Base-by-base conservation (phyloP, 2,797 vertebrate species). In the Champsocephalus esox region DNA sequence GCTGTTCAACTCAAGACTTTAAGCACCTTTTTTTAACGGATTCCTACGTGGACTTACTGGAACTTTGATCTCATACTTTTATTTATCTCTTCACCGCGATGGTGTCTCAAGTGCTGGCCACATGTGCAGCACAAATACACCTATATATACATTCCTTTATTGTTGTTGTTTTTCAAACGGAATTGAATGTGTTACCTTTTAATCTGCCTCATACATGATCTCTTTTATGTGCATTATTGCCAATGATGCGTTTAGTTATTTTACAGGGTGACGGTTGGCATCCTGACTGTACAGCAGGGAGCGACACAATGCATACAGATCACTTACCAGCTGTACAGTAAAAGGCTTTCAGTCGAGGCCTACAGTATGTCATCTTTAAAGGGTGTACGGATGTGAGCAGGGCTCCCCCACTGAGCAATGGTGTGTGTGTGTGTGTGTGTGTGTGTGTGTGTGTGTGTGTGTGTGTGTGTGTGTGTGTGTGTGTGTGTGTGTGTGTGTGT, bases 351-450 rank as follows among this genome's bases (percentile, higher is more conserved):
- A 81, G 72, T 75, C 76, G 61, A 70, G 60, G 79, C 62, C 61
- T 61, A 62, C 24, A 56, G 13, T 49, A 48, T 80, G 43, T 74
- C 48, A 75, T 82, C 73, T 69, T 65, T 75, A 70, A 76, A 73
- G 70, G 60, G 71, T 91, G 80, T 89, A 75, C 81, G 87, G 90
- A 89, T 75, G 89, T 84, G 93, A 92, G 90, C 93, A 90, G 93
- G 92, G 92, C 91, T 93, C 90, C 90, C 92, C 90, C 90, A 94
- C 91, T 94, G 88, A 85, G 85, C 83, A 45, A 66, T 66, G 68
- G 70, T 67, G 61, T 24, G 24, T 24, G 24, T 24, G 24, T 24
- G 24, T 24, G 24, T 24, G 24, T 24, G 24, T 24, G 24, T 24
- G 24, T 24, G 24, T 24, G 24, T 24, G 21, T 21, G 21, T 21